Base-by-base conservation (phyloP, 2,797 vertebrate genomes). In the Alectoris magna region DNA sequence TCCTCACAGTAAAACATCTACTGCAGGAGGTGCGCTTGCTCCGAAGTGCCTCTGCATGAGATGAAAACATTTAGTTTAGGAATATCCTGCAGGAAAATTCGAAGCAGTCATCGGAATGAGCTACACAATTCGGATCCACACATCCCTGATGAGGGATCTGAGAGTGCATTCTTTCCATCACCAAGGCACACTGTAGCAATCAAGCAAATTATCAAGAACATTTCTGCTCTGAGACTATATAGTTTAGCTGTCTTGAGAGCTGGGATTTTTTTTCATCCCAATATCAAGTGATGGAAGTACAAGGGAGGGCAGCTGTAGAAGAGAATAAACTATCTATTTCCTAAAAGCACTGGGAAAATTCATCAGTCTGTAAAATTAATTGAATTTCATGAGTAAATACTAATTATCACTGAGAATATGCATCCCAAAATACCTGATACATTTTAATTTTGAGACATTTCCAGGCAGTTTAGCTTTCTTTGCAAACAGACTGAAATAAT, bases 401-500 rank as follows among this genome's bases (percentile, higher is more conserved):
- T 69, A 76, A 76, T 70, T 85, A 81, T 67, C 87, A 79, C 64
- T 82, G 79, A 49, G 72, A 38, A 22, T 67, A 51, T 3, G 9
- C 36, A 82, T 53, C 51, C 85, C 75, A 93, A 87, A 91, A 88
- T 23, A 76, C 19, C 51, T 59, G 77, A 79, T 67, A 71, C 11
- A 58, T 66, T 62, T 93, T 55, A 79, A 67, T 86, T 78, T 92
- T 67, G 62, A 92, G 64, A 63, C 44, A 75, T 63, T 69, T 62
- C 62, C 91, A 85, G 83, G 49, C 51, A 88, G 56, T 70, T 89
- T 46, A 77, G 49, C n/a, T 24, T 21, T 55, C 69, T 88, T 94
- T 84, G 67, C 26, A 86, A 88, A 64, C 24, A 69, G 73, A 53
- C 29, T 17, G 43, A 77, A 53, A n/a, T 27, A 60, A 74, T 46